phyloP scores from a whole-genome alignment of 2,113 vertebrate species.

The Bostrychus sinensis region DNA sequence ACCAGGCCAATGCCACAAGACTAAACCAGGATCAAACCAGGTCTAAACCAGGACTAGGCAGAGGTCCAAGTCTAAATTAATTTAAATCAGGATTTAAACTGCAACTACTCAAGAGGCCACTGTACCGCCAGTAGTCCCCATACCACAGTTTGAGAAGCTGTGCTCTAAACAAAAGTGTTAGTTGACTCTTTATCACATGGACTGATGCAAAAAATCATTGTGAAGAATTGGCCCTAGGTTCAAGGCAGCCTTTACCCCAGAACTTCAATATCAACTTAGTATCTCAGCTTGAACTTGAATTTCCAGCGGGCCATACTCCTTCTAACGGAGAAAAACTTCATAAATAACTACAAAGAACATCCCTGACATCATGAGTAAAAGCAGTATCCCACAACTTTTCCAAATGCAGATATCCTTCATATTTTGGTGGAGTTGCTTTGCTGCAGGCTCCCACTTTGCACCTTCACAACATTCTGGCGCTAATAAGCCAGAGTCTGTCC shows the following conservation, averaged over 20 bases:
- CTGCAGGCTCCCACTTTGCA: slow-evolving; percentile 60
- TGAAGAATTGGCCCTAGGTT: too few species aligned
- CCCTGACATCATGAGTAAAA: background rate
- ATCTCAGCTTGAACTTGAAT: background rate
- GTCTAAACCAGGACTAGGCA: too few species aligned
- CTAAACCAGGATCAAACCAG: too few species aligned
- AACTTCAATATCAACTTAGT: background rate
- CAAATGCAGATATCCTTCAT: slow-evolving; percentile 2
- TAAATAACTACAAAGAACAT: background rate
- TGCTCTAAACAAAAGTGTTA: too few species aligned
- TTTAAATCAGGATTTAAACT: too few species aligned
- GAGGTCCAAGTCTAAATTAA: too few species aligned
- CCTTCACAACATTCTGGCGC: slow-evolving; percentile 56
- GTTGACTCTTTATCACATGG: too few species aligned
- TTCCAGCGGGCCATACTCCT: background rate
- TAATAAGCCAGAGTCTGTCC: slow-evolving; percentile 65
- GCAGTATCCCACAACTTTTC: background rate
- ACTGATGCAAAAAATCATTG: background rate
- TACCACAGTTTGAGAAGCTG: too few species aligned
- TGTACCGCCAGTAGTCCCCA: too few species aligned
- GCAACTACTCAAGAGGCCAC: too few species aligned
- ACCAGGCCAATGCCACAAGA: too few species aligned
- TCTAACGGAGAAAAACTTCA: background rate
- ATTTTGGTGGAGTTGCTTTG: slow-evolving; percentile 43
- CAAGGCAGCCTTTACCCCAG: background rate